Percentiles rank a stretch among this genome's conserved stretches.
Evolutionary conservation across 1,140 invertebrate species (phyloP).

Genomic region (Pogonomyrmex californicus): DNA sequence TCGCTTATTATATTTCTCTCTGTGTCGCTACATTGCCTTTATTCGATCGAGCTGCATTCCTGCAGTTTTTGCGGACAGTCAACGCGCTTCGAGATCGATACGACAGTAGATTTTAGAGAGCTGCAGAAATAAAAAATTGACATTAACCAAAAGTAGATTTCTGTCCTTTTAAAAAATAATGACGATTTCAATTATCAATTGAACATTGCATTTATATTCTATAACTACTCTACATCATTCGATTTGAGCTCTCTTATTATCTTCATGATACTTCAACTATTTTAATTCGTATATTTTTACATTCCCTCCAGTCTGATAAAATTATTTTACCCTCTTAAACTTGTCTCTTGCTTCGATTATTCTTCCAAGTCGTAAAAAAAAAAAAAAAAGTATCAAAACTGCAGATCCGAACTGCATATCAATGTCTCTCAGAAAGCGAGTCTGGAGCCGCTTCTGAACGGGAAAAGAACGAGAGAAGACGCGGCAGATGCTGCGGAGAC

Average conservation of each 20-base stretch:
- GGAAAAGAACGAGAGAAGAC: constrained; percentile 39
- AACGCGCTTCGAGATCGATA: not conserved
- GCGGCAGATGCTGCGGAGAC: constrained; percentile 42
- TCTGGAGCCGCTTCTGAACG: constrained; percentile 27
- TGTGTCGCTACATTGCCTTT: not conserved
- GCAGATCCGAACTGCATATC: not conserved
- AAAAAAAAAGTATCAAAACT: no score
- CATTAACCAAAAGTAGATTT: not conserved
- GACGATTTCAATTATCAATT: not conserved
- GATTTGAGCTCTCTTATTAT: not conserved
- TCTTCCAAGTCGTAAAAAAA: no score
- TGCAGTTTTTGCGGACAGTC: constrained; percentile 40
- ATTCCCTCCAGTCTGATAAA: not conserved
- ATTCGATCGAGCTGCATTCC: constrained; percentile 54
- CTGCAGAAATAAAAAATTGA: not conserved
- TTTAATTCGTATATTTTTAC: constrained; percentile 1
- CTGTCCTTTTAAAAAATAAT: not conserved
- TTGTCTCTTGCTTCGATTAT: no score
- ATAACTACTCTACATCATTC: not conserved
- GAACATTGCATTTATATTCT: not conserved
- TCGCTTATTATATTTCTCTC: constrained; percentile 24
- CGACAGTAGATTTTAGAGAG: not conserved
- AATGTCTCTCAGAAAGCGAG: not conserved
- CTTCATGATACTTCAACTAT: not conserved
- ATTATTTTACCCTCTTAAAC: not conserved